Evolutionary conservation across 2,797 vertebrate species (phyloP).

Genomic region (Oryzias dopingdopingensis): DNA sequence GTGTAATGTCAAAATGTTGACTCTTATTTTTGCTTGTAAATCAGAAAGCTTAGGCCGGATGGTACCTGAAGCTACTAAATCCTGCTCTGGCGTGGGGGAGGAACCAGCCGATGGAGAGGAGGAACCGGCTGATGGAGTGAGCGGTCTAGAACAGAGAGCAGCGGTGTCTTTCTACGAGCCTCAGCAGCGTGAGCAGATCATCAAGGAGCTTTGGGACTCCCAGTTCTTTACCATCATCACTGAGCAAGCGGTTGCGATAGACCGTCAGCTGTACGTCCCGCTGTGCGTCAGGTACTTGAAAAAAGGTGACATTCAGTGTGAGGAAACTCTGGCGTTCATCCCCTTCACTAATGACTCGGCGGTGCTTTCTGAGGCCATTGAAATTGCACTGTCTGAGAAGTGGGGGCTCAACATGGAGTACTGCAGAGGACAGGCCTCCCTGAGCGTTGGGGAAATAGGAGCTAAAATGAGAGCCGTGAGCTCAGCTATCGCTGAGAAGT

Average conservation of each 20-base stretch:
- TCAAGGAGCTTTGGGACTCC: conserved; percentile 78
- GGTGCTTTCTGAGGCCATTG: conserved; percentile 67
- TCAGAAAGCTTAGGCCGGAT: conserved; percentile 40
- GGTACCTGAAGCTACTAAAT: conserved; percentile 15
- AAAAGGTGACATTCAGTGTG: conserved; percentile 75
- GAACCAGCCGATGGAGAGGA: conserved; percentile 19
- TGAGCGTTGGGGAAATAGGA: conserved; percentile 71
- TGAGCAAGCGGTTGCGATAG: conserved; percentile 70
- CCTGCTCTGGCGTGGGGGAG: conserved; percentile 3
- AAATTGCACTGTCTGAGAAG: conserved; percentile 73
- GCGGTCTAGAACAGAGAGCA: conserved; percentile 28
- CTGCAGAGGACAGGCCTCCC: conserved; percentile 76
- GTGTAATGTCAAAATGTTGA: too few species aligned
- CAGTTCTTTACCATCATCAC: conserved; percentile 80
- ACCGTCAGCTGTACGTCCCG: conserved; percentile 70
- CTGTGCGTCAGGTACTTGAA: conserved; percentile 79
- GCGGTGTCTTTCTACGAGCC: conserved; percentile 74
- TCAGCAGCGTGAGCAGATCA: conserved; percentile 73
- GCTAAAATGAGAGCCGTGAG: conserved; percentile 73
- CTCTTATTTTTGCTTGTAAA: conserved; percentile 18
- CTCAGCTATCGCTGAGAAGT: conserved; percentile 68
- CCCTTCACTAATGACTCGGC: conserved; percentile 63
- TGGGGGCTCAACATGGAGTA: conserved; percentile 82
- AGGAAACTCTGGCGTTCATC: conserved; percentile 78
- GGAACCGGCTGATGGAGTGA: conserved; percentile 5